Evolutionary conservation across 2,888 invertebrate genomes (phyloP).

Genomic region (Panzeria rudis): DNA sequence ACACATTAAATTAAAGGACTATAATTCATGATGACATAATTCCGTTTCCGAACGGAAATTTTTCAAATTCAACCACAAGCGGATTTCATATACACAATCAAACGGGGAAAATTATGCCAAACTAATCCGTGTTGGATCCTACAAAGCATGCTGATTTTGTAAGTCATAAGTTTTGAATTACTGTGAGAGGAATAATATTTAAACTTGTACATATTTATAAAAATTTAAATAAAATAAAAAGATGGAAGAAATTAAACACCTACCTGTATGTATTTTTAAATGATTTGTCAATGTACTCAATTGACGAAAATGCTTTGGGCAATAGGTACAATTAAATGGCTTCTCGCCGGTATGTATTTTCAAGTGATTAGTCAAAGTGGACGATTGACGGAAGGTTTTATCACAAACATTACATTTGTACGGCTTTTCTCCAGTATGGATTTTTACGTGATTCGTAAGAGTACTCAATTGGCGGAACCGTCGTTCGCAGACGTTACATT

Average conservation of each 20-base stretch:
- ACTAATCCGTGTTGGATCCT: no score
- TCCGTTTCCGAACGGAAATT: no score
- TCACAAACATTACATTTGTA: conserved; percentile 84
- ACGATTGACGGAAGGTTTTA: conserved; percentile 84
- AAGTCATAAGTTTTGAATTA: no score
- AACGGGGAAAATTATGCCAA: no score
- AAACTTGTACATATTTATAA: no score
- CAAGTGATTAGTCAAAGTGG: conserved; percentile 83
- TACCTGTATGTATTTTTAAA: conserved; percentile 84
- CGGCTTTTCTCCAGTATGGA: conserved; percentile 84
- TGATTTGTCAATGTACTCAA: conserved; percentile 84
- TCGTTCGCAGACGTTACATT: conserved; percentile 83
- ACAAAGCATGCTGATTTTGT: no score
- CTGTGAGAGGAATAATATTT: no score
- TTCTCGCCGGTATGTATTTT: conserved; percentile 84
- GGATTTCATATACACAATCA: no score
- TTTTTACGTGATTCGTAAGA: conserved; percentile 84
- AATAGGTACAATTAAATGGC: conserved; percentile 83
- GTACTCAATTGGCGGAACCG: conserved; percentile 84
- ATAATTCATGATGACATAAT: no score
- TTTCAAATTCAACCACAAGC: no score
- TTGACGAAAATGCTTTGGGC: conserved; percentile 84
- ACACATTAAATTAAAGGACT: no score
- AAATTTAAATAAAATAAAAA: no score
- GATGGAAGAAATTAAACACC: neutral